These are phyloP conservation scores for Lamproptera curius DNA, from an alignment of 2,888 invertebrate genomes.

Conservation along the genomic window DNA sequence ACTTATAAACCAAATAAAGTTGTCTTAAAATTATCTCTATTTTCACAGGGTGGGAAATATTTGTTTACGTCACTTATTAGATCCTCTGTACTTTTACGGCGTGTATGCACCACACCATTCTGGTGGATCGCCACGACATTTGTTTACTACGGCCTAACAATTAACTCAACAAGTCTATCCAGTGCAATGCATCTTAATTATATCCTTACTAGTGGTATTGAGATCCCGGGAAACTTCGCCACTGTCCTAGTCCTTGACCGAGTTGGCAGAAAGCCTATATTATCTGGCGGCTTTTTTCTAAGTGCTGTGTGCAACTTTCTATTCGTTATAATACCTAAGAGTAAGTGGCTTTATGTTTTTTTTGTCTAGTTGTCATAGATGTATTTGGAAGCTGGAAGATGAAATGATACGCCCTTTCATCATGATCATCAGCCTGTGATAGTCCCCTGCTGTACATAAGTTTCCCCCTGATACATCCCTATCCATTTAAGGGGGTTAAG, in stretches of 20 bases:
- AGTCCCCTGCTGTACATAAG: no score
- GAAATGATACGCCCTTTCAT: no score
- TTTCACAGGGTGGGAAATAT: neutral
- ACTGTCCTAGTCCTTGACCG: conserved; percentile 80
- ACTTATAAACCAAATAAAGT: no score
- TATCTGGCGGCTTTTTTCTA: conserved; percentile 77
- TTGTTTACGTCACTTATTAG: conserved; percentile 40
- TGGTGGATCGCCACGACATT: conserved; percentile 89
- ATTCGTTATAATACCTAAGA: conserved; percentile 68
- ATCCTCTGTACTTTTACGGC: conserved; percentile 69
- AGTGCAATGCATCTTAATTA: conserved; percentile 87
- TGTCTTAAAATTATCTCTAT: no score
- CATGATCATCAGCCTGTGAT: no score
- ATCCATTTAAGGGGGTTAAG: no score
- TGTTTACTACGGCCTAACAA: conserved; percentile 87
- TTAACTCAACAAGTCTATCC: conserved; percentile 85
- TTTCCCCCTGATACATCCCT: no score
- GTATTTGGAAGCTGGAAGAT: no score
- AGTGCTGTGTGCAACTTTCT: conserved; percentile 72
- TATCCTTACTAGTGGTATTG: conserved; percentile 80
- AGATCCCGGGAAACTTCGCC: conserved; percentile 83
- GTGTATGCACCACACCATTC: conserved; percentile 82
- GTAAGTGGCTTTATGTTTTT: conserved; percentile 58
- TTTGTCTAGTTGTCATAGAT: no score
- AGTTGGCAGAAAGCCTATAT: conserved; percentile 79